phyloP scores from a whole-genome alignment of 1,140 invertebrate species.

The Drosophila willistoni region DNA sequence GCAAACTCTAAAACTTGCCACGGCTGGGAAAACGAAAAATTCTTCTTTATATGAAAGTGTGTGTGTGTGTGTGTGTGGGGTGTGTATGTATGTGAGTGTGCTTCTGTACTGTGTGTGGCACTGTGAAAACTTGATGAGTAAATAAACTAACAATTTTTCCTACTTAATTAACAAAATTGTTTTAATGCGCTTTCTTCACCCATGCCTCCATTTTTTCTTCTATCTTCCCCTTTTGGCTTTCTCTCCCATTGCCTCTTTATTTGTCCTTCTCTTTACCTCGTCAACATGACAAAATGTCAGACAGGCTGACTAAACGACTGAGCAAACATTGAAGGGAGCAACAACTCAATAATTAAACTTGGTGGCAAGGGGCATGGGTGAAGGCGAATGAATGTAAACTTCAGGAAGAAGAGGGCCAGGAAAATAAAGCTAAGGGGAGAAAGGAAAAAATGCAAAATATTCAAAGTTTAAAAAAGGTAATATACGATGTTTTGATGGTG shows the following conservation, averaged over 20 bases:
- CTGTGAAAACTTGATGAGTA: slow-evolving; percentile 77
- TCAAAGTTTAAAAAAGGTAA: no score
- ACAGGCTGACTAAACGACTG: slow-evolving; percentile 68
- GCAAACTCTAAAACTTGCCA: slow-evolving; percentile 68
- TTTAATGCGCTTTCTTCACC: slow-evolving; percentile 61
- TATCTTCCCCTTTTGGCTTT: neutral
- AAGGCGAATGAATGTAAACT: neutral
- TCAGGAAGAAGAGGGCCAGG: neutral
- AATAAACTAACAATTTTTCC: slow-evolving; percentile 81
- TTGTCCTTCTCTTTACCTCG: slow-evolving; percentile 4
- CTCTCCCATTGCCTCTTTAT: neutral
- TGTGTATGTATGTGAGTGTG: slow-evolving; percentile 13
- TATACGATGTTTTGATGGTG: neutral
- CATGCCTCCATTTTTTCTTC: neutral
- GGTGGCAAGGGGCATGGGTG: slow-evolving; percentile 33
- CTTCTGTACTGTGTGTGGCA: slow-evolving; percentile 30
- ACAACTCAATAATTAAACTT: slow-evolving; percentile 71
- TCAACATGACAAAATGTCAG: slow-evolving; percentile 65
- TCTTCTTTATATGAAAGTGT: slow-evolving; percentile 1
- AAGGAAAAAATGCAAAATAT: neutral
- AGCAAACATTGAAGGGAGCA: slow-evolving; percentile 55
- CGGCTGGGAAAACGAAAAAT: slow-evolving; percentile 23
- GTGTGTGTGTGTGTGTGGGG: slow-evolving; percentile 32
- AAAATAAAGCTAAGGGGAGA: neutral
- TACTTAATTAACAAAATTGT: slow-evolving; percentile 82